Evolutionary conservation across 92 coral and sea anemone genomes (phyloP), one percentile per base, ranked within the genome.

Genomic region (Actinernus sp.): DNA sequence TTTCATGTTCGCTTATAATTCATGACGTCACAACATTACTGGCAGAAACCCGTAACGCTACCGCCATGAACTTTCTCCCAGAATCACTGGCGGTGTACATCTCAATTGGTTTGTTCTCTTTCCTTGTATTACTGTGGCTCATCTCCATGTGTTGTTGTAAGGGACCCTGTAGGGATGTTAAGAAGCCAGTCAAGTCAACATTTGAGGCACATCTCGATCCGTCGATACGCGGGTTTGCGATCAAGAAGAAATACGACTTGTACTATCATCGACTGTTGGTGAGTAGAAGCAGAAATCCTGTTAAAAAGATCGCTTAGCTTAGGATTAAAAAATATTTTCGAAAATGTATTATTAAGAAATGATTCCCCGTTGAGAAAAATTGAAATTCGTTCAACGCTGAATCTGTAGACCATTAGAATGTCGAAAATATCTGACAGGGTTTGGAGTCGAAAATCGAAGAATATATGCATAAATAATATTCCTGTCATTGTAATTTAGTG

Each of bases 161-260:
- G 65, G 97, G 97, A 29, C 97, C 89, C 6, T 90, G 97, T 75
- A 79, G 77, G 32, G 89, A 88, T 17, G 81, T 86, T 63, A 74
- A 72, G 13, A 75, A 71, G 20, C 92, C 97, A 9, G 84, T 90
- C 31, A 67, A 76, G 25, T 90, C 97, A 41, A 82, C 97, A 0
- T 70, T 90, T 37, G 97, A 90, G 21, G 91, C 91, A 34, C 73
- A 90, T 65, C 73, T 90, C 12, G 84, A 87, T 19, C 97, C 97
- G 6, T 89, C 97, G 4, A 32, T 78, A 6, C 41, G 86, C 25
- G 65, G 70, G 53, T 49, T 51, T 32, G 88, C 88, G 25, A 46
- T 87, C 27, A 74, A 76, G 38, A 41, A 49, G 39, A 90, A 86
- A 51, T 81, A 82, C 40, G 97, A 87, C 3, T 59, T 46, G 5